Evolutionary conservation across 2,113 vertebrate genomes (phyloP), one percentile per base, ranked within the genome.

Genomic region (Neodon shergylaensis): DNA sequence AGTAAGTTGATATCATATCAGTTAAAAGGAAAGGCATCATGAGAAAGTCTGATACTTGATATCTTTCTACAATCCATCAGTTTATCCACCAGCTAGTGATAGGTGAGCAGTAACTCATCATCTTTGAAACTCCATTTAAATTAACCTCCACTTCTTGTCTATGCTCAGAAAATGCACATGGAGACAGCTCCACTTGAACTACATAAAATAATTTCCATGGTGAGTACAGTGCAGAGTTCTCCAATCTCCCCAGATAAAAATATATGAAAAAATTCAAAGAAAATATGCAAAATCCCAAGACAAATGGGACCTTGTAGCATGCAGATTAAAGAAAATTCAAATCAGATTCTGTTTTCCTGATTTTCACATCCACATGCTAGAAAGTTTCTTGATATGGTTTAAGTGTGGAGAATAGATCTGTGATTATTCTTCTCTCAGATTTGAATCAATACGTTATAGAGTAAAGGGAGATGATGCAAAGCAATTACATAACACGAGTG

Each of bases 281-380:
- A 89, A 89, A 84, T 58, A 91, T 66, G 49, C 31, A 87, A 90
- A 72, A 4, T 78, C 89, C 65, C 28, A 92, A 90, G 58, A 79
- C 19, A 95, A 73, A 58, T 39, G 5, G 5, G 77, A 28, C 4
- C 61, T 76, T 65, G 42, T 0, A 86, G 10, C 22, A 90, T 42
- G 89, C 0, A 21, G 0, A 90, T 65, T 68, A 54, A 58, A 84
- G 31, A 91, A 87, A 93, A 93, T 86, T 68, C 39, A 88, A 95
- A 65, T 16, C 52, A 85, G 33, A 76, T 0, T 82, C 24, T 39
- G 7, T 17, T 1, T 28, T 90, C 33, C 79, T 79, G 24, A 92
- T 93, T 68, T 94, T 88, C 42, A 73, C 33, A 66, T 10, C 2
- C 8, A 93, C 84, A 49, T 4, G 1, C 47, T 77, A 19, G 22